A percentile compares a stretch with the other conserved stretches of the same genome.
phyloP scores from a whole-genome alignment of 2,797 vertebrate genomes.

The Neopelma chrysocephalum region DNA sequence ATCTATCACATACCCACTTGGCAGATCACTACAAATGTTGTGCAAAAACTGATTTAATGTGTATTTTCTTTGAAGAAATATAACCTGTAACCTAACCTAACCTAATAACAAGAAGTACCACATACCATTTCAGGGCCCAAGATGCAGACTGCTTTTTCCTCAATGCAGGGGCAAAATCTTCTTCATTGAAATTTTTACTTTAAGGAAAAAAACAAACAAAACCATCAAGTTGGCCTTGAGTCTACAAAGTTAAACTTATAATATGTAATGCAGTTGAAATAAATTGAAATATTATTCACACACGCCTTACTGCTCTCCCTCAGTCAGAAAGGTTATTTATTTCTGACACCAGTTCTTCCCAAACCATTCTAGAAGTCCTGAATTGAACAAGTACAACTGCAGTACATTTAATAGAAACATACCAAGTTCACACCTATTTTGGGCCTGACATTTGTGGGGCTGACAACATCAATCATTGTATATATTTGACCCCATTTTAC shows the following conservation, averaged over 20 bases:
- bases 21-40: fast-evolving
- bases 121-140: conserved; percentile 96
- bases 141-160: conserved; percentile 93
- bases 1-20: background rate
- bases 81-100: background rate
- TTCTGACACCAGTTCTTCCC: background rate
- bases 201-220: background rate
- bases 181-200: conserved; percentile 90
- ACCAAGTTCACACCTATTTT: background rate
- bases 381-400: background rate
- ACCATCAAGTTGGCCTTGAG: background rate
- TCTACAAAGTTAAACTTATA: background rate
- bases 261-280: background rate
- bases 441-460: fast-evolving
- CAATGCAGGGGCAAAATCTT: conserved; percentile 90
- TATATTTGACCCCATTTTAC: background rate
- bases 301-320: background rate
- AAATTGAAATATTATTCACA: background rate
- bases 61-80: background rate
- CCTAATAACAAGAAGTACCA: background rate
- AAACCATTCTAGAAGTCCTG: background rate
- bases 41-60: background rate
- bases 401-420: background rate
- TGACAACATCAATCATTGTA: background rate
- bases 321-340: background rate